phyloP scores from a whole-genome alignment of 2,797 vertebrate species.

The Melopsittacus undulatus region DNA sequence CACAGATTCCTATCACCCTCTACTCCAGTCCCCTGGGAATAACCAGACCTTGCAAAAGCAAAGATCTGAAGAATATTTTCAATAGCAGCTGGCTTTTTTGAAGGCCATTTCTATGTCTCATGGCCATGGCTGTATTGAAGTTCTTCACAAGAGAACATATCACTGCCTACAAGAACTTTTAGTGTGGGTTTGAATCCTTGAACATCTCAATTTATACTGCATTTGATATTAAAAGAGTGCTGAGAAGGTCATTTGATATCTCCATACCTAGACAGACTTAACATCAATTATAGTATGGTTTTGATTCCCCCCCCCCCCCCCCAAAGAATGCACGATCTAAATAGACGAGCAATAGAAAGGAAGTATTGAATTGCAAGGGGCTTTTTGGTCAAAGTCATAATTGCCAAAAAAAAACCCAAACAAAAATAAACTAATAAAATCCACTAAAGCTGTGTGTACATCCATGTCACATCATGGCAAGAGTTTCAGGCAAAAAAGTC shows the following conservation, averaged over 20 bases:
- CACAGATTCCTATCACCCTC: background rate
- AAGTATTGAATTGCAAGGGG: accelerated
- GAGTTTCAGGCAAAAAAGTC: background rate
- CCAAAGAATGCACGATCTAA: background rate
- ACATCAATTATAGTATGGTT: background rate
- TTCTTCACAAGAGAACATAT: background rate
- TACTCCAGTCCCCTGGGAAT: background rate
- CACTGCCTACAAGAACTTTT: background rate
- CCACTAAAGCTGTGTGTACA: background rate
- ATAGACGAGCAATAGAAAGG: background rate
- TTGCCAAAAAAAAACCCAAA: background rate
- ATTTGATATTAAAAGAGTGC: background rate
- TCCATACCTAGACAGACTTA: background rate
- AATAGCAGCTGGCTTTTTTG: background rate
- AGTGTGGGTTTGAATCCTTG: background rate
- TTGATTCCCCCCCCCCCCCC: background rate
- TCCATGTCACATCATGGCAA: background rate
- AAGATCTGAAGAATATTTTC: background rate
- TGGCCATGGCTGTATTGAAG: background rate
- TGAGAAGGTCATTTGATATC: background rate
- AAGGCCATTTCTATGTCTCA: background rate
- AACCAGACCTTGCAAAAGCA: background rate
- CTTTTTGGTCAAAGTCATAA: background rate
- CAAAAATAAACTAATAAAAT: background rate
- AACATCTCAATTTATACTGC: background rate